phyloP scores from a whole-genome alignment of 2,888 invertebrate species.

The Chrysotoxum bicinctum region DNA sequence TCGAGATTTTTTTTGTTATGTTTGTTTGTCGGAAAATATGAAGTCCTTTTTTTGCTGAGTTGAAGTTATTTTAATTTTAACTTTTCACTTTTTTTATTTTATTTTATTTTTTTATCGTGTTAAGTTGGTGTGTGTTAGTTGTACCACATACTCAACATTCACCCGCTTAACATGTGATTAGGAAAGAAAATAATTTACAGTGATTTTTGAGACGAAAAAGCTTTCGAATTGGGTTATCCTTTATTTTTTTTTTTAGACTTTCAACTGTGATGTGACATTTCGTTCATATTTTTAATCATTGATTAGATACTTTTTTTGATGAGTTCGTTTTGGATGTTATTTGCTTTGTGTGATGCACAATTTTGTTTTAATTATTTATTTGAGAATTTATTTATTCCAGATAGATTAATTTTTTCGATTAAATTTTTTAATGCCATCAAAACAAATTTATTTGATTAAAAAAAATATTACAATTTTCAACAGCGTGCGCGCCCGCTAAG shows the following conservation, averaged over 20 bases:
- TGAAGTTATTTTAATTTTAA: conserved; percentile 3
- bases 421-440: conserved; percentile 9
- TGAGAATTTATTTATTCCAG: not conserved
- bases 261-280: conserved; percentile 45
- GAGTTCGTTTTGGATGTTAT: not conserved
- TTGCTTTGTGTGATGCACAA: not conserved
- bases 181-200: not conserved
- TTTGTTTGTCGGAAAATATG: not conserved
- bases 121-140: conserved; percentile 58
- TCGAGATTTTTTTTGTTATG: conserved; percentile 15
- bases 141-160: conserved; percentile 52
- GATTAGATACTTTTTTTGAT: not conserved
- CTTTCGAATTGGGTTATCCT: conserved; percentile 10
- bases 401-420: conserved; percentile 27
- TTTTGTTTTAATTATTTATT: not conserved
- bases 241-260: conserved; percentile 28
- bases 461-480: conserved; percentile 5
- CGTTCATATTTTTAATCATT: conserved; percentile 20
- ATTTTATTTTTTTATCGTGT: not conserved
- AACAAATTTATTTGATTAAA: not conserved
- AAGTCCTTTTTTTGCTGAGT: conserved; percentile 24
- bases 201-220: conserved; percentile 1
- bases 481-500: conserved; percentile 67
- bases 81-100: not conserved
- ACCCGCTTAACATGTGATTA: conserved; percentile 56